phyloP scores from a whole-genome alignment of 1,140 invertebrate genomes.

The Solenopsis fugax region DNA sequence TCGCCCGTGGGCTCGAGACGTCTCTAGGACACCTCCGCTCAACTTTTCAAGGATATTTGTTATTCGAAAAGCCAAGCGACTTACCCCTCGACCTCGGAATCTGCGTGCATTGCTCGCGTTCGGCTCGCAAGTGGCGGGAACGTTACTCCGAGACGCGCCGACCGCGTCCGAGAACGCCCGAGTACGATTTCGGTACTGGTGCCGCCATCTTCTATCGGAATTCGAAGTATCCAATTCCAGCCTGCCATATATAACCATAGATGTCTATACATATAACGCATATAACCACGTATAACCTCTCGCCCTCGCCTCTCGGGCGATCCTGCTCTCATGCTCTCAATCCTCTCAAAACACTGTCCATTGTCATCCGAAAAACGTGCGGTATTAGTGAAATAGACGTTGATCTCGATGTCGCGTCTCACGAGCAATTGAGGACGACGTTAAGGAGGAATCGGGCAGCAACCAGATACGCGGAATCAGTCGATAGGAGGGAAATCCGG shows the following conservation, averaged over 20 bases:
- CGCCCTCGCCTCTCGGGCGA: not conserved
- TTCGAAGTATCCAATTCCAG: not conserved
- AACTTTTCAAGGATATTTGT: not conserved
- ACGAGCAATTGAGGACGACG: not conserved
- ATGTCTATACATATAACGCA: too few species aligned
- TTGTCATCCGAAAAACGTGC: not conserved
- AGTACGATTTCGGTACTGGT: not conserved
- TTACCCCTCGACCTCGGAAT: not conserved
- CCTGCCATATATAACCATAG: too few species aligned
- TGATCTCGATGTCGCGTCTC: not conserved
- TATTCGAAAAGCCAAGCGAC: not conserved
- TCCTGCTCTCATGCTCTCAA: not conserved
- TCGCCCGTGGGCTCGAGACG: not conserved
- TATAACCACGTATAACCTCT: not conserved
- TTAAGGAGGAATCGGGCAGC: not conserved
- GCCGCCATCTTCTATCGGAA: not conserved
- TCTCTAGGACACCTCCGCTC: not conserved
- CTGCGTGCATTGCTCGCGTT: too few species aligned
- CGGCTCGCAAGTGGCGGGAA: not conserved
- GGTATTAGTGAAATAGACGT: not conserved
- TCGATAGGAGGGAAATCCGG: not conserved
- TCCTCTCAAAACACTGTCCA: not conserved
- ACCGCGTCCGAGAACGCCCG: not conserved
- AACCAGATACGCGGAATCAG: not conserved
- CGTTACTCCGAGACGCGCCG: not conserved